A percentile compares a stretch with the other conserved stretches of the same genome.
These are phyloP conservation scores for Hemicrepidius hirtus DNA, from an alignment of 2,888 invertebrate genomes.

Conservation along the genomic window DNA sequence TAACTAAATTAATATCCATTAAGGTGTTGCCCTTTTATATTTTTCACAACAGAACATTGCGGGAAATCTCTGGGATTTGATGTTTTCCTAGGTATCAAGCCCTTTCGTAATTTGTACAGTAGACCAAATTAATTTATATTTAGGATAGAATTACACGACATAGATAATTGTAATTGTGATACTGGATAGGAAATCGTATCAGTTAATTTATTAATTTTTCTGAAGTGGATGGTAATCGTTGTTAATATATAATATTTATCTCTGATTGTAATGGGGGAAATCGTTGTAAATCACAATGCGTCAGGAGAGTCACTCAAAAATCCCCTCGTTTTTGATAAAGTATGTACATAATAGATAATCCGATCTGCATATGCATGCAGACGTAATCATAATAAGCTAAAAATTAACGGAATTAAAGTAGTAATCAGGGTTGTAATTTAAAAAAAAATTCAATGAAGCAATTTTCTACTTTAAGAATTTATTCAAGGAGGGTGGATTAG, in stretches of 20 bases:
- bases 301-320: constrained; percentile 31
- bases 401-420: neutral
- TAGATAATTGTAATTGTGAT: neutral
- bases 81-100: constrained; percentile 1
- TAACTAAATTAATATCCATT: constrained; percentile 4
- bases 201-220: constrained; percentile 40
- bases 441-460: too few relatives aligned
- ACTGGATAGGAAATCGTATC: constrained; percentile 11
- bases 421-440: too few relatives aligned
- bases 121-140: neutral
- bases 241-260: constrained; percentile 22
- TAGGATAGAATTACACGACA: neutral
- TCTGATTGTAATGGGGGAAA: constrained; percentile 39
- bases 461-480: too few relatives aligned
- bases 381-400: neutral
- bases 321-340: constrained; percentile 32
- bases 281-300: constrained; percentile 23
- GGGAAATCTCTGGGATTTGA: constrained; percentile 22
- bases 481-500: too few relatives aligned
- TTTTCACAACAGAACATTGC: neutral
- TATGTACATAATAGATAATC: constrained; percentile 24
- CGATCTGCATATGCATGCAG: constrained; percentile 28
- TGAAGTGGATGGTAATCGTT: constrained; percentile 41
- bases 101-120: constrained; percentile 6
- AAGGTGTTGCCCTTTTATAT: constrained; percentile 18